A percentile compares a stretch with the other conserved stretches of the same genome.
phyloP scores from a whole-genome alignment of 2,797 vertebrate genomes.

The Phylloscopus collybita region DNA sequence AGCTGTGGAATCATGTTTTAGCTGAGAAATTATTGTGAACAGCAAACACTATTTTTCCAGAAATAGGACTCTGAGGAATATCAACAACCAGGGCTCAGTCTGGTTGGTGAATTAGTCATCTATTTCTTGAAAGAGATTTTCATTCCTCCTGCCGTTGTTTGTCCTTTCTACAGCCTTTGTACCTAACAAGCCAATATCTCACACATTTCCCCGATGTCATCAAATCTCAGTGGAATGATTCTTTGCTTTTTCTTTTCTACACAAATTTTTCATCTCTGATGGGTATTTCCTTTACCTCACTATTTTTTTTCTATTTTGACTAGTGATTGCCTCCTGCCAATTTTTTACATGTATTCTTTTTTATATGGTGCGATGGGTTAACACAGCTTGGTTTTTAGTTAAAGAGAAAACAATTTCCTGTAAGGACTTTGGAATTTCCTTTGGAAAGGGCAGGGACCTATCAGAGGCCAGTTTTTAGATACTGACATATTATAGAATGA shows the following conservation, averaged over 20 bases:
- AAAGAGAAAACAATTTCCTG: too few relatives aligned
- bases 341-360: background rate
- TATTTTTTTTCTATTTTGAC: background rate
- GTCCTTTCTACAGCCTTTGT: background rate
- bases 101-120: background rate
- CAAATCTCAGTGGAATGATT: background rate
- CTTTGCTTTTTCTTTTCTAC: background rate
- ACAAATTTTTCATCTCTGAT: background rate
- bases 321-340: background rate
- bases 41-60: background rate
- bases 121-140: slow-evolving; percentile 26
- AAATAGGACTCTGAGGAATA: slow-evolving; percentile 34
- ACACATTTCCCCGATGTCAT: background rate
- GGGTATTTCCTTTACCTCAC: background rate
- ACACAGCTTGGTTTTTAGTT: too few relatives aligned
- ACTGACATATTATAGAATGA: too few relatives aligned
- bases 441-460: too few relatives aligned
- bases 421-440: too few relatives aligned
- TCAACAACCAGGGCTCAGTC: background rate
- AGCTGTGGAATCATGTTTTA: slow-evolving; percentile 5
- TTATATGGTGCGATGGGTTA: background rate
- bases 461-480: too few relatives aligned
- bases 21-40: slow-evolving; percentile 19
- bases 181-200: slow-evolving; percentile 29
- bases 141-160: background rate